Conservation (phyloP, 2,888 invertebrate genomes). For the Sepiola atlantica region DNA sequence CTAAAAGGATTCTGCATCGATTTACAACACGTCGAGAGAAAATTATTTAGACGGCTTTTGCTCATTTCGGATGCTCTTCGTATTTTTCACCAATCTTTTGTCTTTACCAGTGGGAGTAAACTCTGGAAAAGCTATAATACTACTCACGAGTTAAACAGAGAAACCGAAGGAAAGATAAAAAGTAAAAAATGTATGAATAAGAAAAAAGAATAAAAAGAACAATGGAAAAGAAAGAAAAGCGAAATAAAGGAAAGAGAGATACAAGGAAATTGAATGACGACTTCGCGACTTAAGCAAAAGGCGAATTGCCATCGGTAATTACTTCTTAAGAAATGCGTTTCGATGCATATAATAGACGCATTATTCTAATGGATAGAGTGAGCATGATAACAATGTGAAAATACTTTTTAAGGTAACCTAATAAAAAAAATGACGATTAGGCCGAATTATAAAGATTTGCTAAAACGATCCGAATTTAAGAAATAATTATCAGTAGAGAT, state of each 20-base stretch:
- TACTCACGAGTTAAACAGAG: neutral
- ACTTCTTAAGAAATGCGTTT: too few species aligned
- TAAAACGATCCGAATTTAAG: too few species aligned
- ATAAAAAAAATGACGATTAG: too few species aligned
- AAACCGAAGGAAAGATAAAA: too few species aligned
- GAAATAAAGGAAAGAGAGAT: neutral
- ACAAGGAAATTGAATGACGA: neutral
- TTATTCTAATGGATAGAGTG: too few species aligned
- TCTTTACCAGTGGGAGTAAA: neutral
- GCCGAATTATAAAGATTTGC: too few species aligned
- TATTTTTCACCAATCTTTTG: neutral
- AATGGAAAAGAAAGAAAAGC: neutral
- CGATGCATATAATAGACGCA: too few species aligned
- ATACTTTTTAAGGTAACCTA: too few species aligned
- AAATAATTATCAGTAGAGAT: too few species aligned
- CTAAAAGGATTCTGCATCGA: neutral
- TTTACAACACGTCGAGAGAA: neutral
- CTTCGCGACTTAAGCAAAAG: neutral
- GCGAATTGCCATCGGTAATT: neutral
- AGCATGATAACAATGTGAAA: too few species aligned
- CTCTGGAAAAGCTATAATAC: neutral
- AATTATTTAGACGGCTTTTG: neutral
- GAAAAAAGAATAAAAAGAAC: neutral
- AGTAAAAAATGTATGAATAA: neutral
- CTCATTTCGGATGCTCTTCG: too few species aligned